These are phyloP conservation scores for Drosophila hamatofila DNA, from an alignment of 2,888 invertebrate genomes.

Conservation along the genomic window DNA sequence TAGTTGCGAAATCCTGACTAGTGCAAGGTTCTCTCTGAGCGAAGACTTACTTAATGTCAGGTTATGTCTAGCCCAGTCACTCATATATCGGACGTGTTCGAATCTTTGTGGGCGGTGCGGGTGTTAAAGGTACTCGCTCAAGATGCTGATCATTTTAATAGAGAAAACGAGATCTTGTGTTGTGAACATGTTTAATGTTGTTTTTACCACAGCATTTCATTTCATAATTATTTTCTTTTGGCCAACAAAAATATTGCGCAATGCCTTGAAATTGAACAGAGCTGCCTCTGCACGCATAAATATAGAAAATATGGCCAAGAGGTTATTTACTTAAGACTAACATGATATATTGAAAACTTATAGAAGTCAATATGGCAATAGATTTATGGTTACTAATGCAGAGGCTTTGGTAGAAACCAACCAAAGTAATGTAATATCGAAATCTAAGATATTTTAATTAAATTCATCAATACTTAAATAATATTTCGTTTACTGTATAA, in stretches of 20 bases:
- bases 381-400: too few species aligned
- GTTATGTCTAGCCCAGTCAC: conserved; percentile 7
- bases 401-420: too few species aligned
- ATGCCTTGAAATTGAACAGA: conserved; percentile 35
- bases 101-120: conserved; percentile 30
- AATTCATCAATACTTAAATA: too few species aligned
- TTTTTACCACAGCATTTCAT: conserved; percentile 18
- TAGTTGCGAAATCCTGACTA: background rate
- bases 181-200: conserved; percentile 13
- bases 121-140: conserved; percentile 25
- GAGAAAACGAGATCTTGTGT: conserved; percentile 25
- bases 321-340: conserved; percentile 5
- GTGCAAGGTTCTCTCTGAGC: conserved; percentile 9
- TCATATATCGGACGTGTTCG: background rate
- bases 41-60: conserved; percentile 35
- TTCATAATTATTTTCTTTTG: conserved; percentile 11
- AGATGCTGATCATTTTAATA: conserved; percentile 13
- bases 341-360: conserved; percentile 5
- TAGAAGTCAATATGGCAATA: background rate
- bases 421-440: background rate
- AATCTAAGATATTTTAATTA: background rate
- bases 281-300: conserved; percentile 16
- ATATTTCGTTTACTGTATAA: background rate
- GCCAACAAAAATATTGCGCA: conserved; percentile 35
- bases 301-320: conserved; percentile 4